Conservation (phyloP, 92 coral and sea anemone species). For the Zoanthus gigantus region DNA sequence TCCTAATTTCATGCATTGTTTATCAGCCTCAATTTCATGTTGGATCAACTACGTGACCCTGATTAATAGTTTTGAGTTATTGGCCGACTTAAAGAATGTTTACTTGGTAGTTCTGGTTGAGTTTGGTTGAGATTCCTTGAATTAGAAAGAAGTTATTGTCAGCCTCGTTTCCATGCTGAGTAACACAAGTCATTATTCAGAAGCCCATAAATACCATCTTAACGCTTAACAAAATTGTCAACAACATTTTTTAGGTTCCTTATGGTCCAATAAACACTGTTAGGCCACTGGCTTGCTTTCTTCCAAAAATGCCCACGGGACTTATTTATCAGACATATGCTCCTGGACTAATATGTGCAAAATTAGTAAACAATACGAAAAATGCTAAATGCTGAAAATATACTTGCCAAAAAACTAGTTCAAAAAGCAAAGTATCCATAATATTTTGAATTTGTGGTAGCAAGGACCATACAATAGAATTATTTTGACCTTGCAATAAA, state of each 20-base stretch:
- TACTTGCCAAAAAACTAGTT: not conserved
- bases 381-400: not conserved
- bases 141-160: constrained; percentile 5
- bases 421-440: no score
- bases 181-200: not conserved
- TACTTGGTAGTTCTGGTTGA: not conserved
- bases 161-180: constrained; percentile 32
- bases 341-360: constrained; percentile 1
- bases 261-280: constrained; percentile 1
- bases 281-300: constrained; percentile 19
- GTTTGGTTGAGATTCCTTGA: not conserved
- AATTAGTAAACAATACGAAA: not conserved
- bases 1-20: not conserved
- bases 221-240: constrained; percentile 34
- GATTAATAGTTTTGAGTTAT: not conserved
- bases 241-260: constrained; percentile 37
- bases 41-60: not conserved
- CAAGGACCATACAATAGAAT: no score
- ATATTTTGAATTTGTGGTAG: no score
- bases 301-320: constrained; percentile 36
- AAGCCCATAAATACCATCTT: constrained; percentile 24
- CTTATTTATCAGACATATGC: constrained; percentile 31
- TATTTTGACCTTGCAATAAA: no score
- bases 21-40: not conserved
- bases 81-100: no score